phyloP scores from a whole-genome alignment of 2,797 vertebrate genomes.

The Huso huso region DNA sequence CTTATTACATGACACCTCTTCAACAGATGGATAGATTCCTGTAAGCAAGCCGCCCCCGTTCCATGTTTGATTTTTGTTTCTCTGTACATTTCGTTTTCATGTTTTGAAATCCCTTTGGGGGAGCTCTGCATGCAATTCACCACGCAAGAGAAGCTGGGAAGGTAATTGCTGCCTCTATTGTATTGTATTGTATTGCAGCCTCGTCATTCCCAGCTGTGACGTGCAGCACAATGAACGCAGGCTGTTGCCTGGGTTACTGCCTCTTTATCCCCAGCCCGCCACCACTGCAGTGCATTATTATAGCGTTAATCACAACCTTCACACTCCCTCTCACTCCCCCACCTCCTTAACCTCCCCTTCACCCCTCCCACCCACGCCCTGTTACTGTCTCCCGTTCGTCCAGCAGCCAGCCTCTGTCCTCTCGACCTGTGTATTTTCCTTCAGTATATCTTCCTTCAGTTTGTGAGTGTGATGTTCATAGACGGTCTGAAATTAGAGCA shows the following conservation, averaged over 20 bases:
- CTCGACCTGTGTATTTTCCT: too few species aligned
- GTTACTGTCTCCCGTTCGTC: not conserved
- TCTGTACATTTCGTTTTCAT: not conserved
- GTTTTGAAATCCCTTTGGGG: not conserved
- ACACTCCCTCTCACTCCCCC: not conserved
- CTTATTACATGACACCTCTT: not conserved
- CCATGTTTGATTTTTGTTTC: not conserved
- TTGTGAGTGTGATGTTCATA: too few species aligned
- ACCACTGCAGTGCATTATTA: not conserved
- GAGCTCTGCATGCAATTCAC: not conserved
- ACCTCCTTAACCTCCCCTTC: not conserved
- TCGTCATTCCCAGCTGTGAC: not conserved
- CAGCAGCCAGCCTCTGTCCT: not conserved
- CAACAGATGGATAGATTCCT: not conserved
- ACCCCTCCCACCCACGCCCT: not conserved
- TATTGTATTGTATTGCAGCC: not conserved
- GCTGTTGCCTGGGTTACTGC: conserved; percentile 10
- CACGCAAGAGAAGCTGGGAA: not conserved
- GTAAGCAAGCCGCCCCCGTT: not conserved
- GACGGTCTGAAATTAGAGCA: too few species aligned
- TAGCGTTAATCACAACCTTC: not conserved
- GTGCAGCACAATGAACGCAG: not conserved
- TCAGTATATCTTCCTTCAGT: too few species aligned
- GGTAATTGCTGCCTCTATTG: not conserved
- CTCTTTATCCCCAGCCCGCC: conserved; percentile 35